A percentile compares a stretch with the other conserved stretches of the same genome.
Conservation (phyloP, 1,140 invertebrate genomes). For the Akabosia matsudoensis region DNA sequence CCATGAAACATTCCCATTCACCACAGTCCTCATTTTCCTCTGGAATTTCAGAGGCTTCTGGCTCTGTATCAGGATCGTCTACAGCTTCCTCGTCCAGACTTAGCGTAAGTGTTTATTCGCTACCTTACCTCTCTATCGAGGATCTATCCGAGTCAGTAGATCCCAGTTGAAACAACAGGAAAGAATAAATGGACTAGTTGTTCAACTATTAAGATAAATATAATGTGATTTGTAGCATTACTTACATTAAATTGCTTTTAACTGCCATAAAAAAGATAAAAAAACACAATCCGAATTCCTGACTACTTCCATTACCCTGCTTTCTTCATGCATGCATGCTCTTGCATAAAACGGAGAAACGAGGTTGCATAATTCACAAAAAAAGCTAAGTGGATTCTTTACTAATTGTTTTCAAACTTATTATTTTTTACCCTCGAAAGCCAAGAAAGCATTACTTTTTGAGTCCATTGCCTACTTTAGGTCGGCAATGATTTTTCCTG, state of each 20-base stretch:
- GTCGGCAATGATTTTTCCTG: background rate
- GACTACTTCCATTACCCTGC: background rate
- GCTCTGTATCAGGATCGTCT: constrained; percentile 25
- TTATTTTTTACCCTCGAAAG: background rate
- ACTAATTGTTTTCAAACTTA: constrained; percentile 5
- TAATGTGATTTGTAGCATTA: background rate
- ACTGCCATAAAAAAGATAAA: constrained; percentile 7
- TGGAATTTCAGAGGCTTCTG: constrained; percentile 37
- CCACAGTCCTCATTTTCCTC: constrained; percentile 36
- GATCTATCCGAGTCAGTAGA: background rate
- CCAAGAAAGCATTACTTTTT: no score
- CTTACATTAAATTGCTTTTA: background rate
- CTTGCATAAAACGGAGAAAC: background rate
- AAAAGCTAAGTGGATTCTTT: background rate
- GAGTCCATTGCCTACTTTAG: no score
- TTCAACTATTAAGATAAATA: background rate
- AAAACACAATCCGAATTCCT: background rate
- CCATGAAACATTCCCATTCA: constrained; percentile 26
- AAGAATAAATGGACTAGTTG: background rate
- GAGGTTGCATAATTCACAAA: no score
- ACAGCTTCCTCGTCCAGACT: background rate
- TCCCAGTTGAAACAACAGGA: background rate
- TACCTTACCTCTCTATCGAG: background rate
- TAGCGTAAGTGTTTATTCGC: constrained; percentile 17
- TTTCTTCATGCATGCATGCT: background rate